Base-by-base conservation (phyloP, 2,888 invertebrate genomes). In the Galeruca laticollis region DNA sequence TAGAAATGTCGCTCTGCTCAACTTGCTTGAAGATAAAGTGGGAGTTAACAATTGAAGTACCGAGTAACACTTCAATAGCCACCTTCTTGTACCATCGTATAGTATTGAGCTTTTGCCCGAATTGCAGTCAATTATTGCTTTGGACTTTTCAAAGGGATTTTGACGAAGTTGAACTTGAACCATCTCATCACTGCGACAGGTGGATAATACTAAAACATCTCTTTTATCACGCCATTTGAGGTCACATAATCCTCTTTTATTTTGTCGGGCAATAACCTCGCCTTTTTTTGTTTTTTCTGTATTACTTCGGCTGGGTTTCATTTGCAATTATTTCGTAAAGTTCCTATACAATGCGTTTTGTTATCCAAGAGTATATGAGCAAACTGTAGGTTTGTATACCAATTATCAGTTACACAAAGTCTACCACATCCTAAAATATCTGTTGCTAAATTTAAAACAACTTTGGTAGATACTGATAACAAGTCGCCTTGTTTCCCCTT, bases 181-280 rank as follows among this genome's bases (percentile, higher is more conserved):
- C 52, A 71, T 76, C 68, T 78, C 74, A 57, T 61, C 69, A 47
- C 51, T 73, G 70, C 82, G 78, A 65, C 74, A 77, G 47, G 80
- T 81, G 54, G 76, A 77, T 33, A 82, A 73, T 64, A 80, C 70
- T 37, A 81, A 72, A 26, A 83, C 76, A 52, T 82, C 78, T 40
- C 80, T 71, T 69, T 80, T 81, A 63, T 82, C 79, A 61, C 73
- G 72, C 79, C 81, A 83, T 68, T 80, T 51, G 72, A 73, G 31
- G 40, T 5, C 35, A 47, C 18, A 21, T 49, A 57, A 35, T 20
- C 59, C 10, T 35, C 60, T 35, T 60, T 67, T 68, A 54, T 73
- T 67, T 57, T 73, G 69, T 6, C 74, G 73, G 40, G 61, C 56
- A 71, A 74, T 75, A 37, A 77, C 69, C 6, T 26, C 3, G 26